phyloP scores from a whole-genome alignment of 1,140 invertebrate species.

The Phthorimaea operculella region DNA sequence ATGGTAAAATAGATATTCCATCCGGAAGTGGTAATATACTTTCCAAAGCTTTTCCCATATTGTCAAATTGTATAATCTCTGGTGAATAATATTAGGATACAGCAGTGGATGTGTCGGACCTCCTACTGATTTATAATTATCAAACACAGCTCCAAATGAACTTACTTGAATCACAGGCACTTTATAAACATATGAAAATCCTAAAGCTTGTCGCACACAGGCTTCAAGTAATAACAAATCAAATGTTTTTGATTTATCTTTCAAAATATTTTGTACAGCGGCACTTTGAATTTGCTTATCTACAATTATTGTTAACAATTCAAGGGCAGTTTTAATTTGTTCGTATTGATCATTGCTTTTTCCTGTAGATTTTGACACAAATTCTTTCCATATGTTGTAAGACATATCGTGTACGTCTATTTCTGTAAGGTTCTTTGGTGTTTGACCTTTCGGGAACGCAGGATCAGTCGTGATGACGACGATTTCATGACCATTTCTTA shows the following conservation, averaged over 20 bases:
- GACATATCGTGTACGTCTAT: constrained; percentile 19
- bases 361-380: too few relatives aligned
- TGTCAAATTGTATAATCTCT: constrained; percentile 1
- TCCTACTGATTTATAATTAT: constrained; percentile 39
- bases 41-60: background rate
- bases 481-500: constrained; percentile 60
- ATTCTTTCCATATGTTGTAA: too few relatives aligned
- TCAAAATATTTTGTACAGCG: constrained; percentile 27
- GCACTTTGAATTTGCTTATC: constrained; percentile 22
- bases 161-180: constrained; percentile 52
- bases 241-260: too few relatives aligned
- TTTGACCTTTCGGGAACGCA: constrained; percentile 19
- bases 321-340: too few relatives aligned
- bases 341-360: too few relatives aligned
- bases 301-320: background rate
- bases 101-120: constrained; percentile 60
- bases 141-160: constrained; percentile 27
- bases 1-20: background rate
- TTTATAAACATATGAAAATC: constrained; percentile 44
- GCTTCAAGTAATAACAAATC: constrained; percentile 44
- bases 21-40: background rate
- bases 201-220: constrained; percentile 20
- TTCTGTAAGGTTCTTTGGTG: constrained; percentile 31
- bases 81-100: constrained; percentile 35
- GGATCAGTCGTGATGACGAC: constrained; percentile 46